Percentiles rank a stretch among this genome's conserved stretches.
phyloP scores from a whole-genome alignment of 1,140 invertebrate genomes.

The Macrocentrus cingulum region DNA sequence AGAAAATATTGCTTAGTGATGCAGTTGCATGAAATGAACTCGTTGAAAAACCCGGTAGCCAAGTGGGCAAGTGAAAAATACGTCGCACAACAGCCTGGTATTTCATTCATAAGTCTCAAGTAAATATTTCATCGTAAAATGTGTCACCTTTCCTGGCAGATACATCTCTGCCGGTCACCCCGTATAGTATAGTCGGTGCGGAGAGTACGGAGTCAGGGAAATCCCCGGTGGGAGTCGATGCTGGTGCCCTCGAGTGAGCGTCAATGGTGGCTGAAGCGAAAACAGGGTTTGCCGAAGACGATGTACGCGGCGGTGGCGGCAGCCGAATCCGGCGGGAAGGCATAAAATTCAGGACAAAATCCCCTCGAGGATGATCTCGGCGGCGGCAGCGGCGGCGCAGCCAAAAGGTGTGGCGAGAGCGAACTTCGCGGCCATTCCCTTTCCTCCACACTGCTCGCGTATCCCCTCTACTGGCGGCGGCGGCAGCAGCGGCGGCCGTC shows the following conservation, averaged over 20 bases:
- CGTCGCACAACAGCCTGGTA: too few relatives aligned
- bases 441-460: neutral
- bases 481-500: constrained; percentile 22
- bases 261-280: too few relatives aligned
- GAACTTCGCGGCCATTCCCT: constrained; percentile 18
- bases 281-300: too few relatives aligned
- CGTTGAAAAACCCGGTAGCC: too few relatives aligned
- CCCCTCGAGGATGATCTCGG: neutral
- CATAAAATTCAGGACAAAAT: too few relatives aligned
- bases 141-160: neutral
- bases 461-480: constrained; percentile 3
- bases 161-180: constrained; percentile 22
- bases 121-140: too few relatives aligned
- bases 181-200: constrained; percentile 5
- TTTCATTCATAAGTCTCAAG: too few relatives aligned
- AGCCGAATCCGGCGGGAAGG: neutral
- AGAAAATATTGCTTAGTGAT: too few relatives aligned
- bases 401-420: constrained; percentile 29
- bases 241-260: too few relatives aligned
- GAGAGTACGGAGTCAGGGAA: too few relatives aligned
- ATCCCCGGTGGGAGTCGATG: neutral
- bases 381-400: neutral
- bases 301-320: neutral
- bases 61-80: too few relatives aligned
- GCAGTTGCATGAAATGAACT: too few relatives aligned